Conservation (phyloP, 2,113 vertebrate genomes). For the Thermophis baileyi region DNA sequence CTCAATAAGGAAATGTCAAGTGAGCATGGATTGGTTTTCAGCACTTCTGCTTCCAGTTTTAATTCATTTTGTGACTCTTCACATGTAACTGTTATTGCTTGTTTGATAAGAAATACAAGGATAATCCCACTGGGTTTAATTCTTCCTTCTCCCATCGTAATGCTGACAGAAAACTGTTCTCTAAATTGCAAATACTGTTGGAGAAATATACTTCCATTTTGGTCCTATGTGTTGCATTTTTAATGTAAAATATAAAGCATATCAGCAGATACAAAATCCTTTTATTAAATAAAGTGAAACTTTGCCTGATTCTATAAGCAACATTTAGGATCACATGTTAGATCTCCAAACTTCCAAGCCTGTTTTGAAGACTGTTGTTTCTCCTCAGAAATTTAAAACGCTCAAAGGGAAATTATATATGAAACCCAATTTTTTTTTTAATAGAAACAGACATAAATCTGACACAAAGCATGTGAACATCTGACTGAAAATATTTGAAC, state of each 20-base stretch:
- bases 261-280: background rate
- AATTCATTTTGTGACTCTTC: conserved; percentile 46
- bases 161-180: background rate
- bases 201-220: background rate
- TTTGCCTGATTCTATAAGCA: background rate
- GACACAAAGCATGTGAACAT: background rate
- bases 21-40: background rate
- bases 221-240: background rate
- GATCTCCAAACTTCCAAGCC: background rate
- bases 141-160: background rate
- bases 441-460: background rate
- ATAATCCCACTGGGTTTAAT: background rate
- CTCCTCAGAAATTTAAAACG: background rate
- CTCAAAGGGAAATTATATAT: background rate
- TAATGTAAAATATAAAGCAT: background rate
- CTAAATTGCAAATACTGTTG: background rate
- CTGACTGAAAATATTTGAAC: background rate
- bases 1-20: background rate
- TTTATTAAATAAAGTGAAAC: background rate
- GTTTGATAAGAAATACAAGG: background rate
- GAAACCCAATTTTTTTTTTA: background rate
- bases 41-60: background rate
- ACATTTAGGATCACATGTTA: background rate
- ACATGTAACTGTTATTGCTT: conserved; percentile 27
- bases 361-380: background rate